Percentiles rank a stretch among this genome's conserved stretches.
Evolutionary conservation across 2,888 invertebrate species (phyloP).

Genomic region (Shargacucullia verbasci): DNA sequence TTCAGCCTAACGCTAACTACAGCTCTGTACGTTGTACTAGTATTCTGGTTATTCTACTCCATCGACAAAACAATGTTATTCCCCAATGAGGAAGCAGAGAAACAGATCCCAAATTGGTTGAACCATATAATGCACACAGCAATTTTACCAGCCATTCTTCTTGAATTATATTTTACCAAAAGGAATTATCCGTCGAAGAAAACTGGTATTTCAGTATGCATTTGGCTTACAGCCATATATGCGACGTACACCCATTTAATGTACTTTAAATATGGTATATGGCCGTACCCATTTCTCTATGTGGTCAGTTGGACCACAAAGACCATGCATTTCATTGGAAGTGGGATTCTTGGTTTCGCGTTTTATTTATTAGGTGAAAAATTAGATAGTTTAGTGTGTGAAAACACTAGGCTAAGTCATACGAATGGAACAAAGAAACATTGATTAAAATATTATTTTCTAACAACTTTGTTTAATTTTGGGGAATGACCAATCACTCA

Average conservation of each 20-base stretch:
- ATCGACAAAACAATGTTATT: slow-evolving; percentile 96
- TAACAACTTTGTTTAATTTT: slow-evolving; percentile 14
- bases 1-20: slow-evolving; percentile 93
- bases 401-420: slow-evolving; percentile 47
- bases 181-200: slow-evolving; percentile 92
- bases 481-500: too few species aligned
- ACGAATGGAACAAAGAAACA: slow-evolving; percentile 46
- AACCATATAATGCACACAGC: slow-evolving; percentile 97
- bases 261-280: slow-evolving; percentile 91
- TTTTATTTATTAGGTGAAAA: slow-evolving; percentile 93
- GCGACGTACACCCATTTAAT: slow-evolving; percentile 92
- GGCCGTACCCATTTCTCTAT: slow-evolving; percentile 97
- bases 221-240: slow-evolving; percentile 90
- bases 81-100: slow-evolving; percentile 92
- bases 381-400: slow-evolving; percentile 91
- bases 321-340: slow-evolving; percentile 91
- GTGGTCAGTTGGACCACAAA: slow-evolving; percentile 92
- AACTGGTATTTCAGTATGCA: slow-evolving; percentile 89
- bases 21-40: slow-evolving; percentile 93
- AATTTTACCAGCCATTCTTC: slow-evolving; percentile 92
- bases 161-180: slow-evolving; percentile 92
- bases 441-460: slow-evolving; percentile 15
- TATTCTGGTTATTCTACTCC: slow-evolving; percentile 95
- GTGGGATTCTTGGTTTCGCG: slow-evolving; percentile 87
- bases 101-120: slow-evolving; percentile 95